phyloP scores from a whole-genome alignment of 2,797 vertebrate species.

The Anolis apletophallus region DNA sequence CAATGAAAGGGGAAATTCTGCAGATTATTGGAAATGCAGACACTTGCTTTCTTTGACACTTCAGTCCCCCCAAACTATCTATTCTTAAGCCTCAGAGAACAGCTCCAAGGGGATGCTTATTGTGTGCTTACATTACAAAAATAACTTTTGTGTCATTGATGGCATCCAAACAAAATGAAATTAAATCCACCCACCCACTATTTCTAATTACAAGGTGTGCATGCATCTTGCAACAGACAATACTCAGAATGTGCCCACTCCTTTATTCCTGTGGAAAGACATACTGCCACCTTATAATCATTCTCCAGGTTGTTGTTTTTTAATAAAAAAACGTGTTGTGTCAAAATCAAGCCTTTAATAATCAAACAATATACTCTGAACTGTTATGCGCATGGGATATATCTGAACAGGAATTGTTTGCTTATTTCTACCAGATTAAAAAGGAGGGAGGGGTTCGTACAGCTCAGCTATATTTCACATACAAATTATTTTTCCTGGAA shows the following conservation, averaged over 20 bases:
- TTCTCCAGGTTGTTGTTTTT: not conserved
- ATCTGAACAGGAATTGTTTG: not conserved
- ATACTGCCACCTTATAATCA: constrained; percentile 6
- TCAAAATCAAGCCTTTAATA: not conserved
- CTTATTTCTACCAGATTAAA: not conserved
- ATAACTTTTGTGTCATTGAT: constrained; percentile 13
- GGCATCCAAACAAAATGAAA: constrained; percentile 14
- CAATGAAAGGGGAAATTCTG: not conserved
- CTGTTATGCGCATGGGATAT: not conserved
- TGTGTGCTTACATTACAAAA: constrained; percentile 39
- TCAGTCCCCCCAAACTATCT: constrained; percentile 12
- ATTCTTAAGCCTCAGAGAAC: not conserved
- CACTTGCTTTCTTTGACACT: constrained; percentile 22
- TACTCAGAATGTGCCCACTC: constrained; percentile 7
- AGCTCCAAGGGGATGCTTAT: not conserved
- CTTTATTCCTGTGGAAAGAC: not conserved
- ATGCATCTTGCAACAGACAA: constrained; percentile 10
- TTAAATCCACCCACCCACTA: constrained; percentile 1
- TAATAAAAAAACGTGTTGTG: not conserved
- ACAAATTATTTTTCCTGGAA: not conserved
- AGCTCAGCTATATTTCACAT: not conserved
- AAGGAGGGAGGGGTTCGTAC: not conserved
- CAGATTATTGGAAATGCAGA: constrained; percentile 11
- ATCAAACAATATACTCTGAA: constrained; percentile 6
- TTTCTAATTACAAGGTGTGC: constrained; percentile 44